These are phyloP conservation scores for Danio choprae DNA, from an alignment of 2,797 vertebrate genomes.

Conservation along the genomic window DNA sequence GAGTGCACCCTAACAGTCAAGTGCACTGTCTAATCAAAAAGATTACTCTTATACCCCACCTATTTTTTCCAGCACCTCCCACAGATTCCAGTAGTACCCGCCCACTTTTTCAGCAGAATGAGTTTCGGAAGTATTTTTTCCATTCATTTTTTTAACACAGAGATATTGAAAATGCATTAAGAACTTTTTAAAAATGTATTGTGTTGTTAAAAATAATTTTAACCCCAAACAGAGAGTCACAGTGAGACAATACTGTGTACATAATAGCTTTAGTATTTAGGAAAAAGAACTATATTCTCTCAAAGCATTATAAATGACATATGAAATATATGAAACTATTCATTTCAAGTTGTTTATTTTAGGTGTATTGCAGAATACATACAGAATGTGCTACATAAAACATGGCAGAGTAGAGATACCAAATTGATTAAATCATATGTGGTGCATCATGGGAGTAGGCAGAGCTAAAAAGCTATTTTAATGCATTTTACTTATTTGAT, in stretches of 20 bases:
- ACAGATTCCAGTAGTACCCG: background rate
- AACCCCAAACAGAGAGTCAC: too few species aligned
- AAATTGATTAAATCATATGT: too few species aligned
- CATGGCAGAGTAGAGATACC: too few species aligned
- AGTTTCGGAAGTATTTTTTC: background rate
- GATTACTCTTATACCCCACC: background rate
- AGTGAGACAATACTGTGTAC: background rate
- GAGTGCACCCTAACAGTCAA: too few species aligned
- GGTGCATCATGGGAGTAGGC: background rate
- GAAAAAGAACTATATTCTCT: background rate
- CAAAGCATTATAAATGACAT: background rate
- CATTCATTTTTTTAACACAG: background rate
- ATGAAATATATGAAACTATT: background rate
- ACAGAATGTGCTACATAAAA: too few species aligned
- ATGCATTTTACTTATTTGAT: too few species aligned
- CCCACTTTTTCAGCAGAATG: background rate
- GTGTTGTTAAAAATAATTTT: too few species aligned
- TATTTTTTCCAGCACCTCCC: background rate
- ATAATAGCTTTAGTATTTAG: background rate
- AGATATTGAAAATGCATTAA: too few species aligned
- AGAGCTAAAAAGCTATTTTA: too few species aligned
- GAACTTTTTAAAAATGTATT: too few species aligned
- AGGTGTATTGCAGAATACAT: background rate
- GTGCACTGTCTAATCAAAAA: constrained; percentile 14
- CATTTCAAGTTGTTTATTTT: background rate